Conservation (phyloP, 2,888 invertebrate genomes). For the Helleia helle region DNA sequence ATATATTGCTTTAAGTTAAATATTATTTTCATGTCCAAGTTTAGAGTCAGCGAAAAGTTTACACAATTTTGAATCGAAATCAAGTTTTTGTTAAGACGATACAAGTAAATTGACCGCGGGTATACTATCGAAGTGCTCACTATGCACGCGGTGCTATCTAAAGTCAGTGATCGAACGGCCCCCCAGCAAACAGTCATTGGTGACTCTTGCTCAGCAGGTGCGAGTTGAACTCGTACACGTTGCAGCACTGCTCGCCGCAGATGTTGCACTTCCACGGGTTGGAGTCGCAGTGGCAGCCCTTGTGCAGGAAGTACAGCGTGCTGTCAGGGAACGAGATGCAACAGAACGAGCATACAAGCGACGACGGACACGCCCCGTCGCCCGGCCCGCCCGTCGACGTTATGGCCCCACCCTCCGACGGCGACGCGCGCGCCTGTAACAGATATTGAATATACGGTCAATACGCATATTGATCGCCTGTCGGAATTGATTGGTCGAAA, state of each 20-base stretch:
- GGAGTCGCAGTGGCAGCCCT: constrained; percentile 97
- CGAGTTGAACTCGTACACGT: constrained; percentile 97
- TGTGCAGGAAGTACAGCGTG: constrained; percentile 96
- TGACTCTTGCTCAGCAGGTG: constrained; percentile 95
- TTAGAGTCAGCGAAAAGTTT: no score
- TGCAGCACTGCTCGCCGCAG: constrained; percentile 95
- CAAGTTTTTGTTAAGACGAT: no score
- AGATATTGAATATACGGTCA: no score
- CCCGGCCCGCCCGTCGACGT: constrained; percentile 81
- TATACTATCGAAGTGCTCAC: constrained; percentile 63
- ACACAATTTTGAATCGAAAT: no score
- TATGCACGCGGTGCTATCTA: constrained; percentile 34
- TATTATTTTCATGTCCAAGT: no score
- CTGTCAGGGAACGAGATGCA: constrained; percentile 96
- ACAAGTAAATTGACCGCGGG: no score
- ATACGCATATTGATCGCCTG: no score
- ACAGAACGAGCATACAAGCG: constrained; percentile 90
- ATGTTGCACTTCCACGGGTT: constrained; percentile 98
- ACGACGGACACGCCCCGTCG: constrained; percentile 48
- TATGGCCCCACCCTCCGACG: constrained; percentile 75
- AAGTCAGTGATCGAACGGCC: constrained; percentile 55
- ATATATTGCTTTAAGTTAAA: no score
- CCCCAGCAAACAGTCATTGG: constrained; percentile 78
- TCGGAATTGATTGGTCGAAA: no score
- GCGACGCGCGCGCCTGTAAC: constrained; percentile 58